Evolutionary conservation across 2,797 vertebrate species (phyloP).

Genomic region (Xiphophorus birchmanni): DNA sequence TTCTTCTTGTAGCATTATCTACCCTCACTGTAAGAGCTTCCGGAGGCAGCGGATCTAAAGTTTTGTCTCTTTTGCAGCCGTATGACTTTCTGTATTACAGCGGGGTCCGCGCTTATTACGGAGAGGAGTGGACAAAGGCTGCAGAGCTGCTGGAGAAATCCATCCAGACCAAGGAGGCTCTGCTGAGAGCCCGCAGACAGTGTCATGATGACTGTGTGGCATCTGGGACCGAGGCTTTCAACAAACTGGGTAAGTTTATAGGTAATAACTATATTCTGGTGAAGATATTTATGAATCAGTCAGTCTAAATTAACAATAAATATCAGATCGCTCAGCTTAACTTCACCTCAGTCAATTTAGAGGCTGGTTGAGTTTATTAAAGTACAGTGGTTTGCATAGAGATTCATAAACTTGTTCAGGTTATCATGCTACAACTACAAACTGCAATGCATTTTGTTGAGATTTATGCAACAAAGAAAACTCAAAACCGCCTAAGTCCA

Average conservation of each 20-base stretch:
- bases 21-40: slow-evolving; percentile 19
- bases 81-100: slow-evolving; percentile 90
- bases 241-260: slow-evolving; percentile 65
- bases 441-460: not conserved
- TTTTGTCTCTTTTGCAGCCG: slow-evolving; percentile 72
- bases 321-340: not conserved
- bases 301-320: not conserved
- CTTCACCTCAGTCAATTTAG: not conserved
- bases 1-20: slow-evolving; percentile 24
- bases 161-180: slow-evolving; percentile 78
- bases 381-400: not conserved
- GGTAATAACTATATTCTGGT: not conserved
- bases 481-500: not conserved
- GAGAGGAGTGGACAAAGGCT: slow-evolving; percentile 85
- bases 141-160: slow-evolving; percentile 89
- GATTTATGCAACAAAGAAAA: not conserved
- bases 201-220: slow-evolving; percentile 81
- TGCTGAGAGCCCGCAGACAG: slow-evolving; percentile 75
- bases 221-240: slow-evolving; percentile 51
- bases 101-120: slow-evolving; percentile 89
- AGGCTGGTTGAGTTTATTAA: not conserved
- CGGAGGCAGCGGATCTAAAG: slow-evolving; percentile 26
- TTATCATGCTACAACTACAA: not conserved
- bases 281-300: not conserved
- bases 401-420: not conserved